Base-by-base conservation (phyloP, 2,797 vertebrate species). In the Todus mexicanus region DNA sequence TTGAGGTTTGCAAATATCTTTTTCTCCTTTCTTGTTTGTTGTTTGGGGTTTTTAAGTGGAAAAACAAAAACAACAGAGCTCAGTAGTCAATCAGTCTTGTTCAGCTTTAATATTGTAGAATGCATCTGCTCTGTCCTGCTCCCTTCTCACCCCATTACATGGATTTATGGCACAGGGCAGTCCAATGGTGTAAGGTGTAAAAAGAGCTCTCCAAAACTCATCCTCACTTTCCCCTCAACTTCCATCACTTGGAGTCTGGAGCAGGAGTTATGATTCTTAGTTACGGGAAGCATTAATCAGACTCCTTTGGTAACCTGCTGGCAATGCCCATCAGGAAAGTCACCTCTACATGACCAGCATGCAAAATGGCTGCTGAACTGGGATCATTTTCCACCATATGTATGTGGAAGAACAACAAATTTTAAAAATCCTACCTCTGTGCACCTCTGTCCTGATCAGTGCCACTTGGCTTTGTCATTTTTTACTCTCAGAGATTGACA, bases 171-270 rank as follows among this genome's bases (percentile, higher is more conserved):
- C 72, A 53, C 13, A 53, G 45, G 37, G 64, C 27, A 66, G 26
- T 6, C 1, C 0, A 2, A 11, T 2, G 11, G 33, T 4, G 3
- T 48, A 29, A 57, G 11, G 8, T 57, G 2, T 10, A 43, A 71
- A 56, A 45, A 25, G 6, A 9, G 5, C 4, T 12, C 38, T 37
- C 40, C 47, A 79, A 57, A 89, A 38, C 15, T 22, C 6, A 4
- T 12, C 40, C 35, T 7, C 26, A 57, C 10, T 54, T 51, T 69
- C 25, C 40, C 29, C 37, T 70, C 2, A 0, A n/a, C 25, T 66
- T 51, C 68, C 31, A 47, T 7, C n/a, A 18, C 6, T 7, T 3
- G 0, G n/a, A 70, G 37, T 14, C 5, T 37, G 25, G 33, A 84
- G 48, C 0, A 0, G 9, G 42, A 81, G 11, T 22, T 65, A 35